phyloP scores from a whole-genome alignment of 2,888 invertebrate species.

The Pseudeuparius sepicola region DNA sequence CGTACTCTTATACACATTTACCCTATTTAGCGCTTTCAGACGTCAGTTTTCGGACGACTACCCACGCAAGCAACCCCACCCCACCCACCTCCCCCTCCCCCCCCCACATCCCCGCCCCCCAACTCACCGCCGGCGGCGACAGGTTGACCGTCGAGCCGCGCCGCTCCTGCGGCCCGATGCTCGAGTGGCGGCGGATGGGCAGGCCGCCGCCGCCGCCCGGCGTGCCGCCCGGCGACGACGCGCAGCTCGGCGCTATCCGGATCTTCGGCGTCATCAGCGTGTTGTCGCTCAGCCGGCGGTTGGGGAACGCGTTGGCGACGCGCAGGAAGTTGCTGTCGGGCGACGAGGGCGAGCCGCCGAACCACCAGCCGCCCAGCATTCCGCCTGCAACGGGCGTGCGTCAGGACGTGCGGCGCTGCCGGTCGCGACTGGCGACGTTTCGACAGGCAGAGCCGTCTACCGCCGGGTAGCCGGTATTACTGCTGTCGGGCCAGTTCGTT shows the following conservation, averaged over 20 bases:
- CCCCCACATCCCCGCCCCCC: too few relatives aligned
- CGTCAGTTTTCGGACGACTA: too few relatives aligned
- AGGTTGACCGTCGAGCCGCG: constrained; percentile 75
- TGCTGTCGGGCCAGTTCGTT: too few relatives aligned
- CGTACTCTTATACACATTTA: too few relatives aligned
- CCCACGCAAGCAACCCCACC: too few relatives aligned
- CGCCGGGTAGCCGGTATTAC: too few relatives aligned
- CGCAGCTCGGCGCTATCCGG: constrained; percentile 79
- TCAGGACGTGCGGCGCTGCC: too few relatives aligned
- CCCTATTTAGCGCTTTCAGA: too few relatives aligned
- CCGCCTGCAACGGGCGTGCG: constrained; percentile 38
- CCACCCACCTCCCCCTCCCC: too few relatives aligned
- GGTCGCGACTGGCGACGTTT: too few relatives aligned
- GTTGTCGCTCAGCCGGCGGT: constrained; percentile 83
- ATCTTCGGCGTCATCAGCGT: constrained; percentile 86
- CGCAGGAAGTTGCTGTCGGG: constrained; percentile 79
- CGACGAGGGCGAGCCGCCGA: constrained; percentile 73
- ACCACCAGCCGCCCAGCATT: constrained; percentile 71
- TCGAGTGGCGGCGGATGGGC: constrained; percentile 81
- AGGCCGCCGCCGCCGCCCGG: constrained; percentile 68
- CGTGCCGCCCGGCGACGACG: constrained; percentile 65
- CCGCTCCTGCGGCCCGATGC: constrained; percentile 83
- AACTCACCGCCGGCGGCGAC: constrained; percentile 81
- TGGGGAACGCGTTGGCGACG: constrained; percentile 71
- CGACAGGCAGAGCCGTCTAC: too few relatives aligned